phyloP scores from a whole-genome alignment of 1,140 invertebrate genomes.

The Scaptomyza montana region DNA sequence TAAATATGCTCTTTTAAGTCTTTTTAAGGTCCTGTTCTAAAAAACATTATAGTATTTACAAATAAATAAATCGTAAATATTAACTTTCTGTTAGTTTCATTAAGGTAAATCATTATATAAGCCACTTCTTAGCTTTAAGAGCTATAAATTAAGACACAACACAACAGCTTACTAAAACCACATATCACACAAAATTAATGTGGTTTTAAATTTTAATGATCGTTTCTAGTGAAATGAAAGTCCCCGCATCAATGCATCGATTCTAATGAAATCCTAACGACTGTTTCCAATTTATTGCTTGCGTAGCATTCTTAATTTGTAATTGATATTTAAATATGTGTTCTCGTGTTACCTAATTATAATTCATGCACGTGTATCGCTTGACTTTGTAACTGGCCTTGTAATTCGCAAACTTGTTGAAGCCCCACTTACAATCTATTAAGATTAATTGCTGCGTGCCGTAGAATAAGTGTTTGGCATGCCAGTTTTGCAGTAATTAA shows the following conservation, averaged over 20 bases:
- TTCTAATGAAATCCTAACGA: conserved; percentile 10
- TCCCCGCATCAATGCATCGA: conserved; percentile 6
- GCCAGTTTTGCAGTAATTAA: conserved; percentile 17
- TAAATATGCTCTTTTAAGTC: no score
- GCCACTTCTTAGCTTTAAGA: no score
- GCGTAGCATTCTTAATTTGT: not conserved
- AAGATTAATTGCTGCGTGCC: not conserved
- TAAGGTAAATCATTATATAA: no score
- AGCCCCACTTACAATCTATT: not conserved
- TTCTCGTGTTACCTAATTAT: not conserved
- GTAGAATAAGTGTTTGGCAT: not conserved
- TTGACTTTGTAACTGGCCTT: conserved; percentile 4
- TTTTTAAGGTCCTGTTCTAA: no score
- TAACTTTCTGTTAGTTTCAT: no score
- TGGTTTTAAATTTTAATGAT: not conserved
- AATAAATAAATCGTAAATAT: no score
- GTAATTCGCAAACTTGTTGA: conserved; percentile 12
- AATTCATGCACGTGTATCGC: not conserved
- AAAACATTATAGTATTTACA: no score
- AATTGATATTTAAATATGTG: conserved; percentile 7
- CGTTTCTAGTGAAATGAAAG: conserved; percentile 3
- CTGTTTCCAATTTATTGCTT: not conserved
- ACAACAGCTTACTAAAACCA: not conserved
- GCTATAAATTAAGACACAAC: no score
- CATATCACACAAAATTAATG: conserved; percentile 8